Evolutionary conservation across 2,888 invertebrate genomes (phyloP), one percentile per base, ranked within the genome.

Genomic region (Thera britannica): DNA sequence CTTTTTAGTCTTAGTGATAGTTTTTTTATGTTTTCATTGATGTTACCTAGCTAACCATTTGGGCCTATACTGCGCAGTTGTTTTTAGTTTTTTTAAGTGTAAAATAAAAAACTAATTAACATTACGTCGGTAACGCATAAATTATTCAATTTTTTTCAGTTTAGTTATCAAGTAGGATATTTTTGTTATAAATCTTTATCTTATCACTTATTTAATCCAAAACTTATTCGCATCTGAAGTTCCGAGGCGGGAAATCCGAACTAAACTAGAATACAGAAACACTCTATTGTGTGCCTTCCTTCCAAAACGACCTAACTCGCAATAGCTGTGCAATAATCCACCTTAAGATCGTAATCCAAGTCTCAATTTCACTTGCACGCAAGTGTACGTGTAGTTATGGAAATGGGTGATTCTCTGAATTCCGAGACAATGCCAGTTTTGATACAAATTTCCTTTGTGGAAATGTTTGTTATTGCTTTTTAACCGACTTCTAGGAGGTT

Each of bases 361-460:
- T 77, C 76, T 74, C 72, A 79, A 74, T 81, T 82, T 83, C 75
- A 71, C 68, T 72, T 68, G 70, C 54, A 67, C 66, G 67, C 58
- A 58, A 54, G 34, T 48, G 60, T 73, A 82, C 81, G 83, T 84
- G 81, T 56, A 81, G 83, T 83, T 84, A 83, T 83, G 83, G 79
- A 78, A 82, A 81, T 73, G 71, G 78, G 73, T 72, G 80, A 75
- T 77, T 75, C 78, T 75, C 69, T 70, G 76, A 74, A 73, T 52
- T 69, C 72, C 72, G 71, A 76, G 80, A 88, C 87, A 87, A 87
- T 86, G 83, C 79, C 76, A 77, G 85, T 85, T 87, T 82, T 86
- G 87, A 85, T 87, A 87, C 84, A 85, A 87, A 88, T 88, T 87
- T 87, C 86, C 86, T 86, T 84, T 83, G 82, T 79, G 77, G 77